Percentiles rank a stretch among this genome's conserved stretches.
phyloP scores from a whole-genome alignment of 2,888 invertebrate species.

The Coenonympha arcania region DNA sequence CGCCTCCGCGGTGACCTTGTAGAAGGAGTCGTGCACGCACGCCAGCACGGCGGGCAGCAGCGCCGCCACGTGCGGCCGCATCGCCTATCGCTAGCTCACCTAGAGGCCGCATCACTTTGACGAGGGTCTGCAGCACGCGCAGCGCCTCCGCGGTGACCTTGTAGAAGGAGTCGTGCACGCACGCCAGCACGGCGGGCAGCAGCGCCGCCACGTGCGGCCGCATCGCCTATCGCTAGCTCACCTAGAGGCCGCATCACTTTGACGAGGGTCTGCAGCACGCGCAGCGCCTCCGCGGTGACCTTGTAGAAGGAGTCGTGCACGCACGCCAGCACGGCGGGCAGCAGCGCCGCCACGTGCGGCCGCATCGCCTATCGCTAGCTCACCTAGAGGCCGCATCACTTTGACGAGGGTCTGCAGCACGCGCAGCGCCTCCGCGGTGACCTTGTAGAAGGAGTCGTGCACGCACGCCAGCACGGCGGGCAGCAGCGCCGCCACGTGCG shows the following conservation, averaged over 20 bases:
- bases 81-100: conserved; percentile 72
- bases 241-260: conserved; percentile 92
- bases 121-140: conserved; percentile 92
- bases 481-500: conserved; percentile 83
- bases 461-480: conserved; percentile 92
- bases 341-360: conserved; percentile 82
- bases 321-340: conserved; percentile 89
- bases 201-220: conserved; percentile 85
- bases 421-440: conserved; percentile 95
- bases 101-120: conserved; percentile 92
- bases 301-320: conserved; percentile 98
- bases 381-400: conserved; percentile 90
- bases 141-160: conserved; percentile 98
- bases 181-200: conserved; percentile 87
- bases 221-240: conserved; percentile 72
- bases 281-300: conserved; percentile 96
- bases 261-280: conserved; percentile 94
- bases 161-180: conserved; percentile 97
- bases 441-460: conserved; percentile 98
- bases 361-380: conserved; percentile 76
- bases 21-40: conserved; percentile 96
- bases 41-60: conserved; percentile 88
- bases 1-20: conserved; percentile 98
- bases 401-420: conserved; percentile 95
- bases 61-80: conserved; percentile 85